A percentile compares a stretch with the other conserved stretches of the same genome.
These are phyloP conservation scores for Ploceus nigricollis DNA, from an alignment of 2,113 vertebrate species.

Conservation along the genomic window DNA sequence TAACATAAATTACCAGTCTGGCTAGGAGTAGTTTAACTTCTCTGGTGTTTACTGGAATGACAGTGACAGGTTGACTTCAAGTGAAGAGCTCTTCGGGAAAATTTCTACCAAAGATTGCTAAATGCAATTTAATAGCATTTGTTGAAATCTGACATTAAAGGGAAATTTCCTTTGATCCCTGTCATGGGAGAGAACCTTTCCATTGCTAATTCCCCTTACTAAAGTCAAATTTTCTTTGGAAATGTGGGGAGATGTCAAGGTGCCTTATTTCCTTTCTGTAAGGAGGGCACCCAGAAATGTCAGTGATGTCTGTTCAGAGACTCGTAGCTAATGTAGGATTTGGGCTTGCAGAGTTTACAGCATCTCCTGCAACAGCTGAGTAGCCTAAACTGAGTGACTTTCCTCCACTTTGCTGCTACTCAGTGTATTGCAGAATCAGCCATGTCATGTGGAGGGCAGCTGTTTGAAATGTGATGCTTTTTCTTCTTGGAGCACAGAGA, in stretches of 20 bases:
- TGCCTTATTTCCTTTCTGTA: conserved; percentile 37
- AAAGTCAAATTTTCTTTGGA: conserved; percentile 57
- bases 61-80: conserved; percentile 55
- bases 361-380: background rate
- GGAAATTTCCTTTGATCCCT: conserved; percentile 64
- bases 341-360: conserved; percentile 29
- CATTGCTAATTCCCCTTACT: conserved; percentile 49
- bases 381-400: background rate
- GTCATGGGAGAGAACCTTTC: conserved; percentile 67
- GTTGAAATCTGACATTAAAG: conserved; percentile 68
- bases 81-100: conserved; percentile 41
- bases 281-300: conserved; percentile 53
- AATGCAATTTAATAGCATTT: conserved; percentile 67
- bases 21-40: conserved; percentile 41
- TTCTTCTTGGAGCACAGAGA: background rate
- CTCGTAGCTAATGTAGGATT: background rate
- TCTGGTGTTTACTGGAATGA: conserved; percentile 10
- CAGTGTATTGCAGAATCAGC: background rate
- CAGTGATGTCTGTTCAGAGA: conserved; percentile 10
- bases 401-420: background rate
- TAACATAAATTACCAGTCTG: conserved; percentile 51
- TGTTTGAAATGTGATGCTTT: background rate
- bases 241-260: conserved; percentile 53
- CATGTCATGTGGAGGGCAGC: background rate
- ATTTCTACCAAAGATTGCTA: conserved; percentile 52